Evolutionary conservation across 2,113 vertebrate genomes (phyloP), one percentile per base, ranked within the genome.

Genomic region (Eudyptes chrysolophus): DNA sequence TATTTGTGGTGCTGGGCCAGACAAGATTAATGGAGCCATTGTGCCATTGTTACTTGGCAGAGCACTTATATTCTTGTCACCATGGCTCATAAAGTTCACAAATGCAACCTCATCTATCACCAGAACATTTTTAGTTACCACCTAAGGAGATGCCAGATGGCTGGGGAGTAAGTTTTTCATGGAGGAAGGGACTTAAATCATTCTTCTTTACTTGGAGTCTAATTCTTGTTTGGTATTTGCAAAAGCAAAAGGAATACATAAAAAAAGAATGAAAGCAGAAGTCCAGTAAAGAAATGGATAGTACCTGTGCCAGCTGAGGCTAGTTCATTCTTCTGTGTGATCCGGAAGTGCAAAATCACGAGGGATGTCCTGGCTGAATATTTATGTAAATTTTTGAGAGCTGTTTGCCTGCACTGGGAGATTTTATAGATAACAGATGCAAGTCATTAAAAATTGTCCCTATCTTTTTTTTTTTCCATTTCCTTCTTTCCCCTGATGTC

Each of bases 51-150:
- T 82, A 82, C 46, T 90, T 88, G 84, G 61, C 66, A 90, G 62
- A 92, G 10, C 22, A 65, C 84, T 93, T 92, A 69, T 69, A 85
- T 65, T 94, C 87, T 95, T 97, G 87, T 65, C 69, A 76, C 25
- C 49, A 69, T 95, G 82, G 66, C 66, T 92, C 94, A 83, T 95
- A 93, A 95, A 90, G 70, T 94, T 87, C 75, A 93, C 46, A 94
- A 92, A 97, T 69, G 54, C 58, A 93, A 90, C 58, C 44, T 83
- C 93, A 93, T 97, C 66, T 87, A 85, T 96, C 95, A 96, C 29
- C 49, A 90, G 52, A 92, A 85, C 4, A 36, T 94, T 84, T 83
- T 89, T 54, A 93, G 78, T 76, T 89, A 52, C 87, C 87, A 94
- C 66, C 87, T 92, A 87, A 96, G 71, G 75, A 70, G 70, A 36